Percentiles rank a stretch among this genome's conserved stretches.
Conservation (phyloP, 2,888 invertebrate species). For the Ophion obscuratus region DNA sequence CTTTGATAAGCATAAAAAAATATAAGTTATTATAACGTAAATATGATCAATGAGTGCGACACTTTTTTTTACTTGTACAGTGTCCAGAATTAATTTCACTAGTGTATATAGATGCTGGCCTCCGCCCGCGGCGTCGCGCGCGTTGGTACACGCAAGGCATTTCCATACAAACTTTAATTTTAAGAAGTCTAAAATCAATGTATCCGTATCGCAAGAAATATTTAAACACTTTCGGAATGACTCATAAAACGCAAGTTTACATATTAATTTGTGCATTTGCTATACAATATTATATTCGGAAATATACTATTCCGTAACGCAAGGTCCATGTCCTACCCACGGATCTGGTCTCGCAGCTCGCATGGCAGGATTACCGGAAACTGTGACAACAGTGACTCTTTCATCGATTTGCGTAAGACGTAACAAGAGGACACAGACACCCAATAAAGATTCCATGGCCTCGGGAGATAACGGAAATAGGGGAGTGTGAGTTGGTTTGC, state of each 20-base stretch:
- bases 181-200: background rate
- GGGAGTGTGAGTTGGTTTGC: conserved; percentile 37
- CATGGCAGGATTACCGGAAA: conserved; percentile 67
- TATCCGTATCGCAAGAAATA: too few relatives aligned
- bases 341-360: conserved; percentile 62
- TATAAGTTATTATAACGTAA: too few relatives aligned
- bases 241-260: background rate
- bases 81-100: too few relatives aligned
- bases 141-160: too few relatives aligned
- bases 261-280: background rate
- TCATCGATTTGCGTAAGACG: conserved; percentile 68
- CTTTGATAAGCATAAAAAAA: too few relatives aligned
- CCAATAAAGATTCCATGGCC: conserved; percentile 35
- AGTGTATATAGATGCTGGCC: too few relatives aligned
- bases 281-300: background rate
- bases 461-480: background rate
- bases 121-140: too few relatives aligned
- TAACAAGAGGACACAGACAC: conserved; percentile 73
- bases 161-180: background rate
- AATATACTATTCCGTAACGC: background rate
- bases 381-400: conserved; percentile 67
- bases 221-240: too few relatives aligned
- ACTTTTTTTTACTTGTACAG: too few relatives aligned
- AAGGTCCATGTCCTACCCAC: conserved; percentile 67
- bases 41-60: too few relatives aligned